Evolutionary conservation across 2,888 invertebrate genomes (phyloP), one percentile per base, ranked within the genome.

Genomic region (Pyrochroa serraticornis): DNA sequence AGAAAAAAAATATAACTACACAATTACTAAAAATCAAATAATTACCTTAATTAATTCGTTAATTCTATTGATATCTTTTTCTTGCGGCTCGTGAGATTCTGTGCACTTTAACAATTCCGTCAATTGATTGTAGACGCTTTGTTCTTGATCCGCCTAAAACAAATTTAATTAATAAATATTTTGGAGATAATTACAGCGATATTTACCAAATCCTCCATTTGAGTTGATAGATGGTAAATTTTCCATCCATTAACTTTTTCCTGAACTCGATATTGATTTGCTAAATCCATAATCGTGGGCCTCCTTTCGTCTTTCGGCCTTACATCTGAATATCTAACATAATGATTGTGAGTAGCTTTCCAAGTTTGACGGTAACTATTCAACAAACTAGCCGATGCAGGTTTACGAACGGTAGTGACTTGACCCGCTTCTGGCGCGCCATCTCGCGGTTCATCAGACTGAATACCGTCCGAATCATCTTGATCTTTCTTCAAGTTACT

Each of bases 211-310:
- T 95, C 93, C 73, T 95, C 93, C 89, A 97, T 91, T 82, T 96
- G 95, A 38, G 93, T 89, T 35, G 91, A 91, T 68, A 97, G 84
- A 77, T 95, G 95, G 81, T 92, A 89, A 58, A 97, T 86, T 81
- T 96, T 97, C 97, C 97, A 97, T 0, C 97, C 97, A 68, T 93
- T 92, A 10, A 94, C 88, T 80, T 92, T 93, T 72, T 93, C 90
- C 64, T 91, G 82, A 47, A 95, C 91, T 74, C 92, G 88, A 64
- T 89, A 89, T 78, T 95, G 95, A 79, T 91, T 91, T 31, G 96
- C 93, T 70, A 97, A 83, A 80, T 96, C 95, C 73, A 90, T 90
- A 37, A 97, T 90, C 1, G 90, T 88, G 0, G 93, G 89, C 59
- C 92, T 85, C 61, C 93, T 85, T 77, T 96, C 96, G 67, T 95